These are phyloP conservation scores for Apostichopus leukothele DNA, from an alignment of 53 echinoderm and acorn worm species.

Conservation along the genomic window DNA sequence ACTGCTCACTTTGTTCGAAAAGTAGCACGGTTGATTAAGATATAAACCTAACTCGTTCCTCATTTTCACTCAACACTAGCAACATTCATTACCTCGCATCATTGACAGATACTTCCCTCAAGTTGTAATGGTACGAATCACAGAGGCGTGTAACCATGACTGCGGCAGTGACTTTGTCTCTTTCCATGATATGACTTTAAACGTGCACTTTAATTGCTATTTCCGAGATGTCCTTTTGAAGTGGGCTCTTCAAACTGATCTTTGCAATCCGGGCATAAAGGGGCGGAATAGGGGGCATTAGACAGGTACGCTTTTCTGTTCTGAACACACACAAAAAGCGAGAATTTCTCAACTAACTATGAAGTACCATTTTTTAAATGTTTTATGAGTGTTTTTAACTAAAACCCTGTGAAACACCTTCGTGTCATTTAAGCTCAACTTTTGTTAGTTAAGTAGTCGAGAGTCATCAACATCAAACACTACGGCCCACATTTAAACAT, in stretches of 20 bases:
- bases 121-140: not conserved
- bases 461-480: too few relatives aligned
- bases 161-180: not conserved
- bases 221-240: not conserved
- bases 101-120: not conserved
- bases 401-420: not conserved
- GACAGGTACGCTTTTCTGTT: not conserved
- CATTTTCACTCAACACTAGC: not conserved
- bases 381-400: not conserved
- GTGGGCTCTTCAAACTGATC: not conserved
- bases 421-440: not conserved
- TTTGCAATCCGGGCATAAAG: conserved; percentile 9
- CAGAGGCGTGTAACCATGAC: not conserved
- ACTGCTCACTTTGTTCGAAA: too few relatives aligned
- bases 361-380: not conserved
- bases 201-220: not conserved
- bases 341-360: not conserved
- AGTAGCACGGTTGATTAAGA: not conserved
- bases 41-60: not conserved
- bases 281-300: not conserved
- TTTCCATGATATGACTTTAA: not conserved
- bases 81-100: not conserved
- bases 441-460: not conserved
- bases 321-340: not conserved
- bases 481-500: too few relatives aligned